Evolutionary conservation across 2,888 invertebrate genomes (phyloP), one percentile per base, ranked within the genome.

Genomic region (Didymodactylos carnosus): DNA sequence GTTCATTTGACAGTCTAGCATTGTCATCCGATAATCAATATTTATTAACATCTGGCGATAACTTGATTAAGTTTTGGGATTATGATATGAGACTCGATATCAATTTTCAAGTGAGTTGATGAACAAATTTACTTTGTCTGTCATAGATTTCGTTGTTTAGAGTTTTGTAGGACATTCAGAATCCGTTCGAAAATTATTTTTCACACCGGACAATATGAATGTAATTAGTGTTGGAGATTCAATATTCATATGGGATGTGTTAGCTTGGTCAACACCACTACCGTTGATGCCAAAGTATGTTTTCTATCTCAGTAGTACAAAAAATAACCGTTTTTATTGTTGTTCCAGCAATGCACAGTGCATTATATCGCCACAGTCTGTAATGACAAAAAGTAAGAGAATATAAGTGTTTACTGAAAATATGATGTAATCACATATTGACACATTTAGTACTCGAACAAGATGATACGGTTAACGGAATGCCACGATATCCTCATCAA

Each of bases 161-260:
- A 80, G 81, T 72, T 83, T 83, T 77, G 82, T 82, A 72, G 83
- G 83, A 19, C 83, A 83, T 76, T 79, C 80, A 43, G 81, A 80
- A 75, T 77, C 77, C 73, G 79, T 82, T n/a, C 79, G 78, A 49
- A 77, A 79, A 41, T 78, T 82, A 19, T 72, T 80, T n/a, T 81
- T 82, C 75, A 81, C 81, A 7, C 80, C 82, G 7, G 82, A 82
- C 75, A 77, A 78, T 19, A 77, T 78, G 39, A 77, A 77, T 39
- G 75, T 83, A 13, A 77, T 83, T 73, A 80, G 80, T 77, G 79
- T 80, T 19, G 83, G 82, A 13, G 83, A 83, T 75, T 82, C 83
- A 16, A 78, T 83, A 69, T 81, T 82, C 76, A 73, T 83, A 39
- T 83, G 83, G 83, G 80, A 82, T 74, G 82, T 81, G 77, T 76